Conservation (phyloP, 2,888 invertebrate genomes). For the Hirtodrosophila histrioides region DNA sequence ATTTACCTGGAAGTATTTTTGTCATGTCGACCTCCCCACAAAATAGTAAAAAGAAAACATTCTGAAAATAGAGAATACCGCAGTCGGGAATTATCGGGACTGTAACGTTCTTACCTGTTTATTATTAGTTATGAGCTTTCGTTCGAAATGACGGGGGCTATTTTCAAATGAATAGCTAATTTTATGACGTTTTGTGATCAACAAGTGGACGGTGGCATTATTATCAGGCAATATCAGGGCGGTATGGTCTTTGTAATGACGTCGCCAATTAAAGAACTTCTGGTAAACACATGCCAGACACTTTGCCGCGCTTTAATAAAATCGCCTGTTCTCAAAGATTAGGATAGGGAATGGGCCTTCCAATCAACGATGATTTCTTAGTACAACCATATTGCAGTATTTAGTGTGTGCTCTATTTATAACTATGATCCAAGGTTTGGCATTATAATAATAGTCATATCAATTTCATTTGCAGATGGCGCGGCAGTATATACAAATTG, state of each 20-base stretch:
- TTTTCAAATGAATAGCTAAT: constrained; percentile 9
- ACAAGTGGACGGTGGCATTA: constrained; percentile 36
- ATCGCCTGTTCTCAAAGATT: neutral
- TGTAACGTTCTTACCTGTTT: constrained; percentile 7
- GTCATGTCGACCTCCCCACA: too few relatives aligned
- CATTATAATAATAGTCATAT: neutral
- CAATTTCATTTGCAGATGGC: constrained; percentile 90
- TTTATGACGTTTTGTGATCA: constrained; percentile 62
- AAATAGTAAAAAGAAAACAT: too few relatives aligned
- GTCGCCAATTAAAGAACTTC: constrained; percentile 27
- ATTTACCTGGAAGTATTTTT: too few relatives aligned
- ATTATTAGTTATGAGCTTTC: constrained; percentile 18
- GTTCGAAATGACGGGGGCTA: constrained; percentile 9
- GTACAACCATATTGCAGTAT: neutral
- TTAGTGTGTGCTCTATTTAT: constrained; percentile 21
- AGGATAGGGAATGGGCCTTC: neutral
- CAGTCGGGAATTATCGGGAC: too few relatives aligned
- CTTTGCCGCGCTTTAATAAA: constrained; percentile 24
- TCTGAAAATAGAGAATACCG: too few relatives aligned
- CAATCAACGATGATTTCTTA: constrained; percentile 7
- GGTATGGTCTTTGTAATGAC: constrained; percentile 37
- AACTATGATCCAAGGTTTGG: constrained; percentile 9
- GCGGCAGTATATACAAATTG: constrained; percentile 96
- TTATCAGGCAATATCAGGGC: constrained; percentile 32
- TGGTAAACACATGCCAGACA: constrained; percentile 45